phyloP scores from a whole-genome alignment of 2,797 vertebrate genomes.

The Smutsia gigantea region DNA sequence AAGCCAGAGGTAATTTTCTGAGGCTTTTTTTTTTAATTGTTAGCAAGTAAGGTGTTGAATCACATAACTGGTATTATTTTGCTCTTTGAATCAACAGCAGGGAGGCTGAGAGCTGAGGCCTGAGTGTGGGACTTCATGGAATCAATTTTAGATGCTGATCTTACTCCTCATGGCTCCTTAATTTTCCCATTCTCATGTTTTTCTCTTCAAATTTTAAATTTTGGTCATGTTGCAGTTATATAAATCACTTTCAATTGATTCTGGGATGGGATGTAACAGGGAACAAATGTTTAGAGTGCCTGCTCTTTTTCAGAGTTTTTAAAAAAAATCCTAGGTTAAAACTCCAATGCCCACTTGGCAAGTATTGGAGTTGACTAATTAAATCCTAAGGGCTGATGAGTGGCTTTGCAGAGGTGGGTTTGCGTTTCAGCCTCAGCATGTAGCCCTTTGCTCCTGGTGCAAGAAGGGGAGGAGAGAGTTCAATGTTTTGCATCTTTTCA shows the following conservation, averaged over 20 bases:
- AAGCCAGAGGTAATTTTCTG: conserved; percentile 14
- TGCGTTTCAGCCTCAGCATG: neutral
- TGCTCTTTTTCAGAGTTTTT: neutral
- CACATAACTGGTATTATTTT: neutral
- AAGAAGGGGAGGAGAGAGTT: neutral
- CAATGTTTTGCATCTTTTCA: neutral
- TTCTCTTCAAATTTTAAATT: neutral
- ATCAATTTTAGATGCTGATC: neutral
- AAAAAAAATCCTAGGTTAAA: neutral
- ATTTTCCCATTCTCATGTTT: conserved; percentile 7
- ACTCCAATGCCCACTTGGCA: neutral
- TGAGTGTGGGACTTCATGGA: neutral
- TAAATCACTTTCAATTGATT: conserved; percentile 16
- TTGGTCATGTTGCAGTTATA: neutral
- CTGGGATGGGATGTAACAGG: neutral
- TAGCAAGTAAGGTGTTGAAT: neutral
- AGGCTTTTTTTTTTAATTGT: neutral
- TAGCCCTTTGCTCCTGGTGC: neutral
- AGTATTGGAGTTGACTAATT: neutral
- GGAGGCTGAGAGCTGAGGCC: neutral
- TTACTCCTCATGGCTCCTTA: neutral
- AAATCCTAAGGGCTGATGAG: neutral
- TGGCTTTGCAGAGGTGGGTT: neutral
- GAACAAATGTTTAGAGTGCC: neutral
- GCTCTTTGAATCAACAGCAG: neutral